A percentile compares a stretch with the other conserved stretches of the same genome.
Evolutionary conservation across 2,888 invertebrate genomes (phyloP).

Genomic region (Sarcophaga rosellei): DNA sequence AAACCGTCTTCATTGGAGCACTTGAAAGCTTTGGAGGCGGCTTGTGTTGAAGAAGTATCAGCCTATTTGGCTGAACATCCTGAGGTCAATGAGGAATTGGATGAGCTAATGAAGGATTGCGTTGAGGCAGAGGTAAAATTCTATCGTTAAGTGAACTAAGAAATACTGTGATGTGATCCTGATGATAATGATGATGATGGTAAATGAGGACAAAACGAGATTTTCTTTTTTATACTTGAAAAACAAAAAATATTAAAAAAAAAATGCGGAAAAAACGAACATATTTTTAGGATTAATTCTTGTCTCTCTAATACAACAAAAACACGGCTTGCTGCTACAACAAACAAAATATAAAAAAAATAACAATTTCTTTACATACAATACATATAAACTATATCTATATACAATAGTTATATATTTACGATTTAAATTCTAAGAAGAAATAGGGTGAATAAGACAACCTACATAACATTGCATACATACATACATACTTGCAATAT

Average conservation of each 20-base stretch:
- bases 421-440: not conserved
- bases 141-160: slow-evolving; percentile 82
- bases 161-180: not conserved
- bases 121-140: slow-evolving; percentile 87
- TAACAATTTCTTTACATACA: not conserved
- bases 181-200: slow-evolving; percentile 23
- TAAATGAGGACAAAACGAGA: not conserved
- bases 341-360: slow-evolving; percentile 17
- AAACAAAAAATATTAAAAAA: not conserved
- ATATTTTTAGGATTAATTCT: slow-evolving; percentile 30
- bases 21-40: slow-evolving; percentile 81
- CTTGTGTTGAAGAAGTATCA: slow-evolving; percentile 83
- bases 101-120: slow-evolving; percentile 85
- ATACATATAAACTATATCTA: not conserved
- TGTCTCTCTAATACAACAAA: slow-evolving; percentile 32
- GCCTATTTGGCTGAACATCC: slow-evolving; percentile 81
- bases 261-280: not conserved
- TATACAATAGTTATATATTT: not conserved
- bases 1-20: slow-evolving; percentile 80
- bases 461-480: not conserved
- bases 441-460: not conserved
- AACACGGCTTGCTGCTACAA: slow-evolving; percentile 47
- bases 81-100: slow-evolving; percentile 83
- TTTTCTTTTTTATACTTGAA: slow-evolving; percentile 37
- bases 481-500: not conserved